Conservation (phyloP, 2,113 vertebrate species). For the Ctenomys sociabilis region DNA sequence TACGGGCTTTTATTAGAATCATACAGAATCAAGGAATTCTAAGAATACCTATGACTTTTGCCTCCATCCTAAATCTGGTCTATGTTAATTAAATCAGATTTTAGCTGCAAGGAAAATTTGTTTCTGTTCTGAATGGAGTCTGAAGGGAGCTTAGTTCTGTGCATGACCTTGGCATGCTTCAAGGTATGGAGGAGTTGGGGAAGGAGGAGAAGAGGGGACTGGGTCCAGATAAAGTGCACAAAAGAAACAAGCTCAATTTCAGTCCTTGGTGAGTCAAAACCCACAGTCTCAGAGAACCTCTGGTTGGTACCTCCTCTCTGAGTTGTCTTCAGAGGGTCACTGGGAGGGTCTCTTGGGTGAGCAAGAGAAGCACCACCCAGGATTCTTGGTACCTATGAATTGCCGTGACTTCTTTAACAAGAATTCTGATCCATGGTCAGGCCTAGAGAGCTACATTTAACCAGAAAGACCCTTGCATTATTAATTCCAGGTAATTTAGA, state of each 20-base stretch:
- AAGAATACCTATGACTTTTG: slow-evolving; percentile 16
- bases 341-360: not conserved
- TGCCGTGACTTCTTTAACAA: not conserved
- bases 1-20: slow-evolving; percentile 40
- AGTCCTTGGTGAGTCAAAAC: not conserved
- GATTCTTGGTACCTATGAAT: not conserved
- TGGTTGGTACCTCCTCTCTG: not conserved
- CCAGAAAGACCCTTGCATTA: not conserved
- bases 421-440: not conserved
- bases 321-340: not conserved
- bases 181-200: not conserved
- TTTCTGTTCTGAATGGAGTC: not conserved
- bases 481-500: not conserved
- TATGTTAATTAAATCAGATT: not conserved
- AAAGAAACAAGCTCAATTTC: not conserved
- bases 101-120: slow-evolving; percentile 5
- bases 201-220: not conserved
- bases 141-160: not conserved
- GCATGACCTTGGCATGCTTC: not conserved
- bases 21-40: slow-evolving; percentile 38
- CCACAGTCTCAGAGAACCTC: not conserved
- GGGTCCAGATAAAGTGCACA: not conserved
- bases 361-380: not conserved
- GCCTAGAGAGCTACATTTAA: not conserved
- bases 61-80: not conserved